phyloP scores from a whole-genome alignment of 2,888 invertebrate species.

The Callyntrura guangdongensis region DNA sequence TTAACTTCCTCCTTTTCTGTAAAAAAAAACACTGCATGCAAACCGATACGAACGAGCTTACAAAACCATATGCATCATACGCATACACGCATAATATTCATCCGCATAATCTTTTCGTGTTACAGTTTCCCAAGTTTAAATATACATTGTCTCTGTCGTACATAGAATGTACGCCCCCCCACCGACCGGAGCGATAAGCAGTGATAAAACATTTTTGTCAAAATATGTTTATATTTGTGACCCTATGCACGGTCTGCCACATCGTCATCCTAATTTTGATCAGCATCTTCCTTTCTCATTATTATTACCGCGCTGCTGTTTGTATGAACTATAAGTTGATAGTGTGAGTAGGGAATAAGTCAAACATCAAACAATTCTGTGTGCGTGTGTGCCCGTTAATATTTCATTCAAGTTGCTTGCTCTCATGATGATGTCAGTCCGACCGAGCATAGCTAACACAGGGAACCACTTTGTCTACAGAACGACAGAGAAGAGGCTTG shows the following conservation, averaged over 20 bases:
- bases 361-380: slow-evolving; percentile 12
- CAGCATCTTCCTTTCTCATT: slow-evolving; percentile 50
- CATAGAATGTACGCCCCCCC: background rate
- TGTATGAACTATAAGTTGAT: slow-evolving; percentile 11
- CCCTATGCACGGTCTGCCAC: background rate
- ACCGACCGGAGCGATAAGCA: background rate
- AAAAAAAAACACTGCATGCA: no score
- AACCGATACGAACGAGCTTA: no score
- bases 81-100: no score
- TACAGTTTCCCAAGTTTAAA: no score
- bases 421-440: no score
- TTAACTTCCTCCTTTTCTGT: no score
- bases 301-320: background rate
- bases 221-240: background rate
- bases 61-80: no score
- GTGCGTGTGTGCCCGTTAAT: background rate
- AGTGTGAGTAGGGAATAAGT: slow-evolving; percentile 15
- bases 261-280: slow-evolving; percentile 37
- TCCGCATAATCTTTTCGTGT: no score
- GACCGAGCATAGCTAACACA: background rate
- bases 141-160: no score
- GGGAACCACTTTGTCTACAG: background rate
- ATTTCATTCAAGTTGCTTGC: background rate
- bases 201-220: slow-evolving; percentile 8
- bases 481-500: slow-evolving; percentile 18